These are phyloP conservation scores for Zaprionus nigranus DNA, from an alignment of 1,140 invertebrate genomes.

Conservation along the genomic window DNA sequence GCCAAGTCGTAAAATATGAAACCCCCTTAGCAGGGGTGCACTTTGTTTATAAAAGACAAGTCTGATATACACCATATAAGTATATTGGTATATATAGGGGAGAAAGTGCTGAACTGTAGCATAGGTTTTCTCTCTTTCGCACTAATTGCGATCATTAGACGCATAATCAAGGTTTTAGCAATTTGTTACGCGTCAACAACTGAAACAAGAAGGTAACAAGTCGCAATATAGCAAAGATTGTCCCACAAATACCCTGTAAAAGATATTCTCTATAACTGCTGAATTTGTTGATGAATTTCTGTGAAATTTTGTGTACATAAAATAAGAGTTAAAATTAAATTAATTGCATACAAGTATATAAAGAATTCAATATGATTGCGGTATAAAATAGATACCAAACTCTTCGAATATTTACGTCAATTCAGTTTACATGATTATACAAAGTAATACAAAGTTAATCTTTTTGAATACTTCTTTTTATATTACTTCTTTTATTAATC, in stretches of 20 bases:
- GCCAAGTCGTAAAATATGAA: constrained; percentile 71
- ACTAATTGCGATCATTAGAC: constrained; percentile 72
- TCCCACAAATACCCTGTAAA: constrained; percentile 6
- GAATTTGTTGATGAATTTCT: not conserved
- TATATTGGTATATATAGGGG: constrained; percentile 33
- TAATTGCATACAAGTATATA: not conserved
- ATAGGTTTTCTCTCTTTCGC: not conserved
- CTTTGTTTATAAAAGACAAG: constrained; percentile 34
- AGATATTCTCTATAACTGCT: not conserved
- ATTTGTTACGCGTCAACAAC: constrained; percentile 69
- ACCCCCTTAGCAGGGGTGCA: constrained; percentile 34
- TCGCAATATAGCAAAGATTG: too few species aligned
- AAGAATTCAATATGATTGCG: not conserved
- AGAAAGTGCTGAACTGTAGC: constrained; percentile 15
- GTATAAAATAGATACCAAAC: not conserved
- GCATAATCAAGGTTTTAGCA: constrained; percentile 82
- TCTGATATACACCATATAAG: constrained; percentile 7
- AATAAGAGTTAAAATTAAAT: not conserved
- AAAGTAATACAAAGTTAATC: not conserved
- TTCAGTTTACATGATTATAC: not conserved
- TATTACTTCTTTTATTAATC: not conserved
- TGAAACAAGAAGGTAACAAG: constrained; percentile 18
- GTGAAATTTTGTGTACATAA: not conserved
- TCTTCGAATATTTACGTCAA: not conserved
- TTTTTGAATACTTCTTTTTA: not conserved